These are phyloP conservation scores for Mesaphorura yosii DNA, from an alignment of 1,140 invertebrate genomes.

Conservation along the genomic window DNA sequence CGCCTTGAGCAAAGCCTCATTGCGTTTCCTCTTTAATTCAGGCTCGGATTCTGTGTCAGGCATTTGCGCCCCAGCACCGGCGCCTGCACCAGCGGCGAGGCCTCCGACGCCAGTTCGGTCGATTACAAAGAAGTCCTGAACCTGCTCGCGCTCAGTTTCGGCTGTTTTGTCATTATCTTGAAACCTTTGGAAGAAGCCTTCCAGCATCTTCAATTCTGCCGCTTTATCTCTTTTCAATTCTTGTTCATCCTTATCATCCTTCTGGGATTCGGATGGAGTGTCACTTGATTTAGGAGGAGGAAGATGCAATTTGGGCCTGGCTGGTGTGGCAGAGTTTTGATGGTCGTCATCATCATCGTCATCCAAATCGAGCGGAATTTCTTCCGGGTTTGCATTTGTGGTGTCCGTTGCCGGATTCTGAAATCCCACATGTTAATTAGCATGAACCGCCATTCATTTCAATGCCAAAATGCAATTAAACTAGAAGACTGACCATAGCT, in stretches of 20 bases:
- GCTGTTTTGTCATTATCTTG: too few species aligned
- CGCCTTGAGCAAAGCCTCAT: constrained; percentile 6
- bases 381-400: constrained; percentile 28
- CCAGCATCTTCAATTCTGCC: constrained; percentile 4
- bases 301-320: constrained; percentile 15
- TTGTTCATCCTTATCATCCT: not conserved
- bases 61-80: not conserved
- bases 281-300: too few species aligned
- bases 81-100: not conserved
- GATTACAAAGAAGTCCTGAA: too few species aligned
- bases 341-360: constrained; percentile 27
- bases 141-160: too few species aligned
- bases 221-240: not conserved
- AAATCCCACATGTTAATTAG: not conserved
- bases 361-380: constrained; percentile 32
- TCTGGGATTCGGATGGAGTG: too few species aligned
- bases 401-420: not conserved
- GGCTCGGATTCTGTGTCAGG: constrained; percentile 16
- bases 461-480: not conserved
- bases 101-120: too few species aligned
- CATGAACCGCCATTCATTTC: not conserved
- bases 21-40: constrained; percentile 13
- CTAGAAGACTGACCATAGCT: not conserved
- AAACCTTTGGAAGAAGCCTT: not conserved
- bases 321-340: not conserved